These are phyloP conservation scores for Aegithalos caudatus DNA, from an alignment of 2,113 vertebrate genomes.

Conservation along the genomic window DNA sequence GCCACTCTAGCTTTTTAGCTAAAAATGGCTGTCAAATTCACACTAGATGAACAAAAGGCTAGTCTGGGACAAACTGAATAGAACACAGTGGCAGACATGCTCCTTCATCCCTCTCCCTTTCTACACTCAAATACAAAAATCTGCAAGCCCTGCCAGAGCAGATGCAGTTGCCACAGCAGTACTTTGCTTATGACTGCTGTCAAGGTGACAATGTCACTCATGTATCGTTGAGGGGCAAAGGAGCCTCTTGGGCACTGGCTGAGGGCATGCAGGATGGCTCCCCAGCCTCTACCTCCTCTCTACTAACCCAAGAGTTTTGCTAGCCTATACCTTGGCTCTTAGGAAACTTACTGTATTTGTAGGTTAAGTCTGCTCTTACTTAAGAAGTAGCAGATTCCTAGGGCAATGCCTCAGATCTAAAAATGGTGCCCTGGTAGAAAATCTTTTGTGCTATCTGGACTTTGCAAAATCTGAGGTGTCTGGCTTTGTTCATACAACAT, in stretches of 20 bases:
- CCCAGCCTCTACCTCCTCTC: background rate
- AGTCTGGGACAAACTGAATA: background rate
- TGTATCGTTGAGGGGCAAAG: background rate
- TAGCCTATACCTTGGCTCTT: background rate
- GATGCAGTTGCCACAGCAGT: background rate
- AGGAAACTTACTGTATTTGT: background rate
- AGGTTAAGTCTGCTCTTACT: background rate
- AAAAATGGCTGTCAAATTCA: background rate
- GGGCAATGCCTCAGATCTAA: background rate
- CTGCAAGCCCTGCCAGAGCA: accelerated
- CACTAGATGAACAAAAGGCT: background rate
- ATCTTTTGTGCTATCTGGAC: background rate
- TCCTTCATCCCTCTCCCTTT: background rate
- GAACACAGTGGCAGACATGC: background rate
- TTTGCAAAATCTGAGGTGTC: background rate
- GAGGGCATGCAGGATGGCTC: background rate
- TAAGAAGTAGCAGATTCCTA: background rate
- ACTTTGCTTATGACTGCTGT: background rate
- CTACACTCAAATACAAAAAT: accelerated
- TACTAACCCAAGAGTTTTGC: background rate
- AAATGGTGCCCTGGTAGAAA: background rate
- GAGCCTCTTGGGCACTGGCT: accelerated
- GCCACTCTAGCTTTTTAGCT: background rate
- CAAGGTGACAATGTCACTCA: accelerated
- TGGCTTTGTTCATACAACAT: background rate